Evolutionary conservation across 2,113 vertebrate genomes (phyloP).

Genomic region (Seriola dumerili): DNA sequence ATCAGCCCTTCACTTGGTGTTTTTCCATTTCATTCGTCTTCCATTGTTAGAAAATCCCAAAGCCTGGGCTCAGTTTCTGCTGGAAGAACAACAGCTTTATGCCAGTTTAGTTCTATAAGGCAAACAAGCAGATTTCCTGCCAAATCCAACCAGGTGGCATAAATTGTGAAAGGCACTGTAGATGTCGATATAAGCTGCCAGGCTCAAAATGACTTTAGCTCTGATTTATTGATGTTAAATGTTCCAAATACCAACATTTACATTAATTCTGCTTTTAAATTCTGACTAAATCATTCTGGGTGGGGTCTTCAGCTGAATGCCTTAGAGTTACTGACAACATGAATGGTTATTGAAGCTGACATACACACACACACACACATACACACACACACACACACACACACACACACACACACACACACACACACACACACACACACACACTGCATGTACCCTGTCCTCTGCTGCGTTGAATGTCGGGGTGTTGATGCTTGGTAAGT

Average conservation of each 20-base stretch:
- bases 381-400: slow-evolving; percentile 31
- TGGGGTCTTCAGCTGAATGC: slow-evolving; percentile 22
- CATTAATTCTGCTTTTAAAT: slow-evolving; percentile 29
- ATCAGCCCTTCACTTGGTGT: slow-evolving; percentile 22
- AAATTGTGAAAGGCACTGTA: slow-evolving; percentile 45
- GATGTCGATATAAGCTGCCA: slow-evolving; percentile 41
- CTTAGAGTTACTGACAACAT: slow-evolving; percentile 54
- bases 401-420: slow-evolving; percentile 29
- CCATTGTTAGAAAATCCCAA: slow-evolving; percentile 26
- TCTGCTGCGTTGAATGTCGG: slow-evolving; percentile 57
- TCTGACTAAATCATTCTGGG: slow-evolving; percentile 36
- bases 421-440: slow-evolving; percentile 31
- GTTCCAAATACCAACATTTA: slow-evolving; percentile 33
- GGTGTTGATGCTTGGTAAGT: slow-evolving; percentile 65
- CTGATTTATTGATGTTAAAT: slow-evolving; percentile 41
- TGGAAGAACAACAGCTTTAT: slow-evolving; percentile 38
- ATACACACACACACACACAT: slow-evolving; percentile 29
- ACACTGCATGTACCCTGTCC: slow-evolving; percentile 29
- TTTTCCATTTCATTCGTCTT: slow-evolving; percentile 33
- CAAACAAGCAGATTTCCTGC: slow-evolving; percentile 41
- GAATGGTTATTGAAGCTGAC: slow-evolving; percentile 41
- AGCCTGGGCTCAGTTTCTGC: neutral
- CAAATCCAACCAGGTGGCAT: slow-evolving; percentile 72
- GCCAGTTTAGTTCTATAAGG: slow-evolving; percentile 53
- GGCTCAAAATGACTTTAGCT: slow-evolving; percentile 47